phyloP scores from a whole-genome alignment of 2,888 invertebrate genomes.

The Platynereis dumerilii region DNA sequence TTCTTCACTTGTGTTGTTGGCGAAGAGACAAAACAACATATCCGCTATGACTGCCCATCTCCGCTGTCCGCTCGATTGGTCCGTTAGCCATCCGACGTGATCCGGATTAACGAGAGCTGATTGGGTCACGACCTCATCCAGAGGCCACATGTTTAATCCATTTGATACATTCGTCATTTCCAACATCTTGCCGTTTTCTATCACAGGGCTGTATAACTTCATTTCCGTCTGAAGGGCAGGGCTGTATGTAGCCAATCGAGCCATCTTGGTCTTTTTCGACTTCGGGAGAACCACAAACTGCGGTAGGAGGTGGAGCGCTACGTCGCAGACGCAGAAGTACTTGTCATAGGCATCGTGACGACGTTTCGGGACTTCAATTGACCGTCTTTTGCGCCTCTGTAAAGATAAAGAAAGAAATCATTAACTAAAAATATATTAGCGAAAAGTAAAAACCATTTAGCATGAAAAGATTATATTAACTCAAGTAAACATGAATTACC shows the following conservation, averaged over 20 bases:
- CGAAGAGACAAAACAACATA: slow-evolving; percentile 50
- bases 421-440: no score
- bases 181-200: neutral
- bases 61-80: slow-evolving; percentile 38
- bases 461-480: no score
- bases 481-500: no score
- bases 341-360: neutral
- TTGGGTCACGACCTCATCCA: slow-evolving; percentile 35
- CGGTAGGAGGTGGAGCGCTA: neutral
- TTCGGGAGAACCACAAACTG: slow-evolving; percentile 4
- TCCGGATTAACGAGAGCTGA: slow-evolving; percentile 44
- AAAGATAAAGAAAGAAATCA: no score
- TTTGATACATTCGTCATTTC: neutral
- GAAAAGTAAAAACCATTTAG: no score
- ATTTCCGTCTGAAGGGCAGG: neutral
- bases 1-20: slow-evolving; percentile 38
- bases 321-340: slow-evolving; percentile 4
- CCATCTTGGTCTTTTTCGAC: slow-evolving; percentile 7
- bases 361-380: no score
- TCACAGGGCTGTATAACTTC: no score
- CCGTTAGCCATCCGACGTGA: slow-evolving; percentile 48
- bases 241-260: slow-evolving; percentile 5
- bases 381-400: no score
- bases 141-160: neutral
- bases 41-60: slow-evolving; percentile 51